Evolutionary conservation across 2,797 vertebrate species (phyloP).

Genomic region (Melanotaenia boesemani): DNA sequence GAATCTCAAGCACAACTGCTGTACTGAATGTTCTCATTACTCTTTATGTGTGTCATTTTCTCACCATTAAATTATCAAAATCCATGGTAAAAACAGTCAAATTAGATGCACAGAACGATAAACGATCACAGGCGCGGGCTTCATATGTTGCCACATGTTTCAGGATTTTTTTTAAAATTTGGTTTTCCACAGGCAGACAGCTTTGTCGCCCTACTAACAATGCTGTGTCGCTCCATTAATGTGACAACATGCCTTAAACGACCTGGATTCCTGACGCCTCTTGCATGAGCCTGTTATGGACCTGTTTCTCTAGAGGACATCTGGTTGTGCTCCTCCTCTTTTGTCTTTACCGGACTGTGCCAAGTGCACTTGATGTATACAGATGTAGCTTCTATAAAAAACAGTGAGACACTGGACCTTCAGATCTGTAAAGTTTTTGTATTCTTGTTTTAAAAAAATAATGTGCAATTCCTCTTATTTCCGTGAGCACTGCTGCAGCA

Average conservation of each 20-base stretch:
- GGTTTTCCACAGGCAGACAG: not conserved
- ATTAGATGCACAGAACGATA: not conserved
- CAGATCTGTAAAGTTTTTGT: slow-evolving; percentile 28
- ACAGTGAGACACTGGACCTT: slow-evolving; percentile 36
- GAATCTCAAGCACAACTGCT: slow-evolving; percentile 40
- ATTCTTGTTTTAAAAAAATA: slow-evolving; percentile 39
- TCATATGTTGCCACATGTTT: not conserved
- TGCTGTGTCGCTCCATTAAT: slow-evolving; percentile 22
- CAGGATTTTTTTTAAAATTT: not conserved
- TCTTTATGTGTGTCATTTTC: slow-evolving; percentile 8
- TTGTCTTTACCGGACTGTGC: slow-evolving; percentile 44
- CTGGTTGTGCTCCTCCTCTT: slow-evolving; percentile 14
- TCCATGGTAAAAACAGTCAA: slow-evolving; percentile 13
- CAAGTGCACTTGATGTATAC: slow-evolving; percentile 56
- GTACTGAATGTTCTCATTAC: slow-evolving; percentile 20
- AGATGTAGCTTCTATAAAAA: slow-evolving; percentile 65
- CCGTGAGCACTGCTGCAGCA: slow-evolving; percentile 13
- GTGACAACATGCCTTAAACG: slow-evolving; percentile 64
- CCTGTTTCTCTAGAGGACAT: slow-evolving; percentile 19
- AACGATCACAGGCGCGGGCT: not conserved
- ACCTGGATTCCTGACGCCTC: slow-evolving; percentile 8
- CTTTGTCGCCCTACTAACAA: not conserved
- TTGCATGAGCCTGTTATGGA: slow-evolving; percentile 24
- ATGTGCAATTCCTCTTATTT: slow-evolving; percentile 59
- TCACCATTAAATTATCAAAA: not conserved